A percentile compares a stretch with the other conserved stretches of the same genome.
Evolutionary conservation across 2,888 invertebrate genomes (phyloP).

Genomic region (Machimus atricapillus): DNA sequence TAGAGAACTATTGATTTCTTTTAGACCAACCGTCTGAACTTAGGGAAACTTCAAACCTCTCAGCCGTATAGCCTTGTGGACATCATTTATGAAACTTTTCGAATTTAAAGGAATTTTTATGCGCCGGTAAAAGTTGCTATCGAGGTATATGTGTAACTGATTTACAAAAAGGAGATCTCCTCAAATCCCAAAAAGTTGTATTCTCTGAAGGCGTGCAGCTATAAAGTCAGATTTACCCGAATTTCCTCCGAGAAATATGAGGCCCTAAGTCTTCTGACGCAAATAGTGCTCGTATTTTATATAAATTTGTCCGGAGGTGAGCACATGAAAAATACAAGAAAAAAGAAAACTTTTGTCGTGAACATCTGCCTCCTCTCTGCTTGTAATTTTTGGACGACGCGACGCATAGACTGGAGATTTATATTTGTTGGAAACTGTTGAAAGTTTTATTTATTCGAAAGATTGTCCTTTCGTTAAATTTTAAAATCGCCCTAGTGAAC

Average conservation of each 20-base stretch:
- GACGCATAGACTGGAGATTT: neutral
- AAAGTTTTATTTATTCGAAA: conserved; percentile 29
- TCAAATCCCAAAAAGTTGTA: conserved; percentile 5
- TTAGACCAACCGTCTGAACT: neutral
- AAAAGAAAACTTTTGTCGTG: conserved; percentile 1
- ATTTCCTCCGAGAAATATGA: conserved; percentile 12
- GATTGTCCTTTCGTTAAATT: conserved; percentile 24
- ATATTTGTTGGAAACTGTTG: conserved; percentile 14
- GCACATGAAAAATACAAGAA: conserved; percentile 39
- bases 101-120: neutral
- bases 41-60: neutral
- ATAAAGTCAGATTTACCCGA: conserved; percentile 22
- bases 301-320: conserved; percentile 39
- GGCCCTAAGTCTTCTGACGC: neutral
- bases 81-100: conserved; percentile 12
- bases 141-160: neutral
- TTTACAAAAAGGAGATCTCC: neutral
- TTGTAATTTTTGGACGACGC: conserved; percentile 32
- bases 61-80: neutral
- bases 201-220: neutral
- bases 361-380: conserved; percentile 24
- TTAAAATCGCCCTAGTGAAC: neutral
- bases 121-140: neutral
- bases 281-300: conserved; percentile 40
- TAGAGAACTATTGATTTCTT: neutral